Conservation (phyloP, 2,113 vertebrate species). For the Sporophila hypoxantha region DNA sequence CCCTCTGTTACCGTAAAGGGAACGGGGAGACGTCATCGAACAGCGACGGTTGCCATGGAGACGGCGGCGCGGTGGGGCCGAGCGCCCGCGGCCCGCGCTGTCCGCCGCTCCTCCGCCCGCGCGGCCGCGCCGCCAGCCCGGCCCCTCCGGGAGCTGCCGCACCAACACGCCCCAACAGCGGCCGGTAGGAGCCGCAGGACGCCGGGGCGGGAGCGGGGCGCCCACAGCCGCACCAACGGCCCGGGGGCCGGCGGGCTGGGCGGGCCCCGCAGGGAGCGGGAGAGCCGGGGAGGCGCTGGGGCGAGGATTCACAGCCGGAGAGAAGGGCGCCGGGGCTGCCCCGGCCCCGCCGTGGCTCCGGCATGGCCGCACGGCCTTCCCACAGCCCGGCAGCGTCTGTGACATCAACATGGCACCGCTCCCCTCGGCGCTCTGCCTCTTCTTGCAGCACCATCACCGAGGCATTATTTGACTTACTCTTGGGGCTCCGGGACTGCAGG, state of each 20-base stretch:
- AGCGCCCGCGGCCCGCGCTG: background rate
- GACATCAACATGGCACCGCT: background rate
- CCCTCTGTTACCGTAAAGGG: fast-evolving
- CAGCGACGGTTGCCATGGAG: background rate
- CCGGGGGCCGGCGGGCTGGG: too few relatives aligned
- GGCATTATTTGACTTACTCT: background rate
- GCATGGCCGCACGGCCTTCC: too few relatives aligned
- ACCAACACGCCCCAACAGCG: too few relatives aligned
- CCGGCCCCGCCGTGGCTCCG: too few relatives aligned
- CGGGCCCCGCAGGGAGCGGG: too few relatives aligned
- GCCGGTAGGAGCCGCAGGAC: too few relatives aligned
- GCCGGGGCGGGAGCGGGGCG: too few relatives aligned
- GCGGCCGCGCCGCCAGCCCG: too few relatives aligned
- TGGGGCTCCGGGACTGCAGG: background rate
- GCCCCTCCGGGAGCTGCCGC: too few relatives aligned
- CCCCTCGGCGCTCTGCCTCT: background rate
- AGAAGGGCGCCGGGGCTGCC: background rate
- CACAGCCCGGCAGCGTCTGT: background rate
- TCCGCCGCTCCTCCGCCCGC: background rate
- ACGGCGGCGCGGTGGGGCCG: background rate
- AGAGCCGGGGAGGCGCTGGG: background rate
- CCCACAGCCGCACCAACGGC: too few relatives aligned
- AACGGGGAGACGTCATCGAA: fast-evolving
- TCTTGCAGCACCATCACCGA: too few relatives aligned
- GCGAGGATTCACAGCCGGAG: background rate